These are phyloP conservation scores for Corydoras maculifer DNA, from an alignment of 2,113 vertebrate species.

Conservation along the genomic window DNA sequence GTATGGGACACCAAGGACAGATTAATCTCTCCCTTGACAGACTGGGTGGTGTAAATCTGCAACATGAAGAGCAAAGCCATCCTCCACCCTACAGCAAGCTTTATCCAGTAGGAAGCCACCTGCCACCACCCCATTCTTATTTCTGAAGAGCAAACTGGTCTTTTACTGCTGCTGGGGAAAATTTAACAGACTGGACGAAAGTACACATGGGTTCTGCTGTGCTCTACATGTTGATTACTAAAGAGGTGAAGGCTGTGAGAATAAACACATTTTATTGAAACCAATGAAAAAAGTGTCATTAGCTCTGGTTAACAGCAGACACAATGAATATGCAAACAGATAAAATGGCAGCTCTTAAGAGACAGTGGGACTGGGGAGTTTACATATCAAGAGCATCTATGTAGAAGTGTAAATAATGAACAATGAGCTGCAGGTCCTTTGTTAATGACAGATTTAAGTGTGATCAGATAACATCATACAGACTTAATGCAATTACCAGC, in stretches of 20 bases:
- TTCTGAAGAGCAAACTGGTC: conserved; percentile 22
- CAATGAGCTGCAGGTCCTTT: conserved; percentile 3
- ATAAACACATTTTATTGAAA: conserved; percentile 11
- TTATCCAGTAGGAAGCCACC: conserved; percentile 24
- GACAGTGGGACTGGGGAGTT: neutral
- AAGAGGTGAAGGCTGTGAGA: neutral
- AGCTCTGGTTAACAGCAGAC: neutral
- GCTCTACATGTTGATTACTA: conserved; percentile 4
- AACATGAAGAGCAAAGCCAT: conserved; percentile 11
- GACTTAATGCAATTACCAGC: conserved; percentile 25
- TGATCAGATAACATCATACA: conserved; percentile 9
- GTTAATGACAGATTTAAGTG: conserved; percentile 12
- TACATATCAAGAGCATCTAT: conserved; percentile 7
- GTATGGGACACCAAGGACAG: conserved; percentile 10
- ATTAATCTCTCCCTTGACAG: conserved; percentile 30
- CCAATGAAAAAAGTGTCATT: conserved; percentile 14
- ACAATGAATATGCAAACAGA: conserved; percentile 24
- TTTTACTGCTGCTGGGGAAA: conserved; percentile 8
- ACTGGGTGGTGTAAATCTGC: conserved; percentile 31
- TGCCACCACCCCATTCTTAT: conserved; percentile 3
- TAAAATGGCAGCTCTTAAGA: conserved; percentile 3
- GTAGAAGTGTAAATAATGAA: conserved; percentile 19
- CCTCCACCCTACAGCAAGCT: conserved; percentile 23
- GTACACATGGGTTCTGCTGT: neutral
- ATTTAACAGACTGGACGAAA: conserved; percentile 21